Evolutionary conservation across 2,888 invertebrate genomes (phyloP).

Genomic region (Eurois occulta): DNA sequence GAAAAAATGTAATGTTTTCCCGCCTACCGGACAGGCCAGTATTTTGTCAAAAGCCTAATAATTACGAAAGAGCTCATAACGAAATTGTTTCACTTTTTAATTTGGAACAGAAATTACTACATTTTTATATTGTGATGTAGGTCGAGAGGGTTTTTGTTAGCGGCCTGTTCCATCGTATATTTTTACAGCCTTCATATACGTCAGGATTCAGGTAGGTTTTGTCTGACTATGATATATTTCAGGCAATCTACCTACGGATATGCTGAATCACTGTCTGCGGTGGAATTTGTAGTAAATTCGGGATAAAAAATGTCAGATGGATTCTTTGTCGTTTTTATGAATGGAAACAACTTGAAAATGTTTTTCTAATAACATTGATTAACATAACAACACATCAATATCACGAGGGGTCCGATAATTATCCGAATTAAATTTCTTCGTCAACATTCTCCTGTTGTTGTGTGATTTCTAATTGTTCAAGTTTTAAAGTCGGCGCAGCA

Average conservation of each 20-base stretch:
- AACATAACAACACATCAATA: neutral
- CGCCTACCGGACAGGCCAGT: neutral
- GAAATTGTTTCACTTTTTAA: constrained; percentile 59
- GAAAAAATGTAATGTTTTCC: constrained; percentile 21
- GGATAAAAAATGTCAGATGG: neutral
- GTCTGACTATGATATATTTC: constrained; percentile 46
- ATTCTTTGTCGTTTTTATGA: constrained; percentile 3
- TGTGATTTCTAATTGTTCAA: neutral
- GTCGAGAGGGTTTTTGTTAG: constrained; percentile 25
- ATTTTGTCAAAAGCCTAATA: constrained; percentile 44
- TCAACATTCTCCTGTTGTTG: neutral
- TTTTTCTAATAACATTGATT: constrained; percentile 1
- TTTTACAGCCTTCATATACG: constrained; percentile 43
- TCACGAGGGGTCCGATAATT: neutral
- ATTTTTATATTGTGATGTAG: constrained; percentile 48
- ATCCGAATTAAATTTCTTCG: neutral
- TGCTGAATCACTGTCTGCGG: constrained; percentile 14
- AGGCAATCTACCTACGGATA: constrained; percentile 17
- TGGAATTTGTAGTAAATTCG: neutral
- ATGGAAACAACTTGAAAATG: neutral
- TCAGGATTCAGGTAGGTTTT: constrained; percentile 34
- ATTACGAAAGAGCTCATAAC: constrained; percentile 48
- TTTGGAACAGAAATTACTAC: constrained; percentile 34
- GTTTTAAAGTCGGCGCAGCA: neutral
- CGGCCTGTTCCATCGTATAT: constrained; percentile 35